Percentiles rank a stretch among this genome's conserved stretches.
Evolutionary conservation across 1,140 invertebrate genomes (phyloP).

Genomic region (Neodiprion fabricii): DNA sequence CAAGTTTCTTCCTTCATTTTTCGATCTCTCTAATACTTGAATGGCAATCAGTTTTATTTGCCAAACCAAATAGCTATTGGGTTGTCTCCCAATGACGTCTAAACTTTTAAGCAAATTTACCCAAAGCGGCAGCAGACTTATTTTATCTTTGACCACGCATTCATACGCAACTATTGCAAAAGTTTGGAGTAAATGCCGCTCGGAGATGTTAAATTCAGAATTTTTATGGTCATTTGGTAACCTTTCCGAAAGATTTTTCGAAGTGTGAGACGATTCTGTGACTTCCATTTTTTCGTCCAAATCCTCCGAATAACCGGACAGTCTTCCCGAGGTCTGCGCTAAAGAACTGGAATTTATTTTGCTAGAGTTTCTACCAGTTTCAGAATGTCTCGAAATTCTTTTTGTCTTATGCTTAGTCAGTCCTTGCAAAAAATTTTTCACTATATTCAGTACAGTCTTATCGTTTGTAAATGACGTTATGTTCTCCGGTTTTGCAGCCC

Average conservation of each 20-base stretch:
- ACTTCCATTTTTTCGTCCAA: conserved; percentile 47
- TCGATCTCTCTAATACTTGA: conserved; percentile 54
- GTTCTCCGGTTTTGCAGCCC: conserved; percentile 67
- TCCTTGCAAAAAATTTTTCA: conserved; percentile 67
- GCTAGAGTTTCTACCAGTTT: conserved; percentile 17
- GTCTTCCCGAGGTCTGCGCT: conserved; percentile 14
- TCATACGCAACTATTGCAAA: conserved; percentile 83
- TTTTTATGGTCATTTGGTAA: conserved; percentile 25
- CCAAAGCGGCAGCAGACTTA: conserved; percentile 79
- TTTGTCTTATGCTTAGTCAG: conserved; percentile 28
- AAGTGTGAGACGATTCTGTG: conserved; percentile 28
- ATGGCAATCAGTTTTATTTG: conserved; percentile 70
- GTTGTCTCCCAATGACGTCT: conserved; percentile 42
- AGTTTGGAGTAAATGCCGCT: conserved; percentile 69
- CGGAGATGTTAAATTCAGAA: conserved; percentile 59
- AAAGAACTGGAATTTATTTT: conserved; percentile 27
- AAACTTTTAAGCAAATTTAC: conserved; percentile 73
- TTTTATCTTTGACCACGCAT: conserved; percentile 85
- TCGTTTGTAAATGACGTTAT: conserved; percentile 75
- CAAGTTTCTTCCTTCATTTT: conserved; percentile 41
- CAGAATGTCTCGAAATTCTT: conserved; percentile 42
- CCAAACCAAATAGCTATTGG: conserved; percentile 67
- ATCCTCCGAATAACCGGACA: conserved; percentile 24
- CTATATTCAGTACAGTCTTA: conserved; percentile 69
- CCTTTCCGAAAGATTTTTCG: conserved; percentile 22